A percentile compares a stretch with the other conserved stretches of the same genome.
These are phyloP conservation scores for Mixornis gularis DNA, from an alignment of 2,113 vertebrate genomes.

Conservation along the genomic window DNA sequence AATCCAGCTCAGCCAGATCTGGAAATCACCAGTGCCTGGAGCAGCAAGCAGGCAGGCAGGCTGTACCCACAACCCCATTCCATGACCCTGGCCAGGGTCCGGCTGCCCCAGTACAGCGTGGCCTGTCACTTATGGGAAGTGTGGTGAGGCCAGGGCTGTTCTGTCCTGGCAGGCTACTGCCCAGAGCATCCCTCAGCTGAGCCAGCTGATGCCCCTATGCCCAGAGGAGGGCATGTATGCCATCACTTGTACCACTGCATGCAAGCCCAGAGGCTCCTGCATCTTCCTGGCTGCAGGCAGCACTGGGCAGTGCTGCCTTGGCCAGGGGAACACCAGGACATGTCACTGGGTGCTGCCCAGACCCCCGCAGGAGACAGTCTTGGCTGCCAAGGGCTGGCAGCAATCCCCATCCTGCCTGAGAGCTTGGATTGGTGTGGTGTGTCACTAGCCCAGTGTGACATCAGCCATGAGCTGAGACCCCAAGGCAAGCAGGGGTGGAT, in stretches of 20 bases:
- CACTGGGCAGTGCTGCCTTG: neutral
- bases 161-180: neutral
- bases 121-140: fast-evolving
- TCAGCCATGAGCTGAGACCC: neutral
- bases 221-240: neutral
- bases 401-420: neutral
- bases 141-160: neutral
- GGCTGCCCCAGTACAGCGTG: fast-evolving
- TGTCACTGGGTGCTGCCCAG: neutral
- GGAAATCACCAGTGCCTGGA: neutral
- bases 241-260: neutral
- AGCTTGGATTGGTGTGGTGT: neutral
- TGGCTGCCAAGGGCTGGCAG: neutral
- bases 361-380: neutral
- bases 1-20: neutral
- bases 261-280: fast-evolving
- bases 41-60: neutral
- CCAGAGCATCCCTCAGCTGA: neutral
- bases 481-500: fast-evolving
- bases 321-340: neutral
- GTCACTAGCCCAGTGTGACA: neutral
- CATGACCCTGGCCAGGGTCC: neutral
- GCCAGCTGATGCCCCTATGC: neutral
- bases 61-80: neutral
- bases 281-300: neutral